phyloP scores from a whole-genome alignment of 2,797 vertebrate species.

The Myotis daubentonii region DNA sequence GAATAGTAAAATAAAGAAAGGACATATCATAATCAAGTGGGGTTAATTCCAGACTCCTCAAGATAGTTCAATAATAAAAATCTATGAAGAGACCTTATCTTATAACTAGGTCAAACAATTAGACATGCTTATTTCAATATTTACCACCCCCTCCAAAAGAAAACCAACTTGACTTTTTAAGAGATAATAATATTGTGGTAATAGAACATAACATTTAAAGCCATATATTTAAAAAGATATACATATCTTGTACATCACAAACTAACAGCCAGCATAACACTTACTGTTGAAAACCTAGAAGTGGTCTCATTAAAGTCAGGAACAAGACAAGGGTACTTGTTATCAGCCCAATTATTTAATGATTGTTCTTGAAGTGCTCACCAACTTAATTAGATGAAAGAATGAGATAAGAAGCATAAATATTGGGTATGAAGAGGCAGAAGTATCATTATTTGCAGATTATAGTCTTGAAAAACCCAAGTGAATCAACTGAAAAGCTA shows the following conservation, averaged over 20 bases:
- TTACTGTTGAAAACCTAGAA: background rate
- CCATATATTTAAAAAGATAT: background rate
- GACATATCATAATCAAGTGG: background rate
- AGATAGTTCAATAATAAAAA: background rate
- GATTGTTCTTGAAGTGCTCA: conserved; percentile 61
- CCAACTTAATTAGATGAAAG: conserved; percentile 63
- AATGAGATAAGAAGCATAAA: conserved; percentile 63
- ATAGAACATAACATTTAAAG: background rate
- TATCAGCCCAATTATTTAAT: conserved; percentile 66
- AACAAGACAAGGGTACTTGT: conserved; percentile 51
- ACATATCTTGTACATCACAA: background rate
- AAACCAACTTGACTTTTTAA: background rate
- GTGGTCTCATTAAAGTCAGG: conserved; percentile 42
- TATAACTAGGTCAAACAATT: conserved; percentile 11
- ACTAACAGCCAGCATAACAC: background rate
- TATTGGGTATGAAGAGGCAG: conserved; percentile 58
- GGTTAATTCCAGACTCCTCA: background rate
- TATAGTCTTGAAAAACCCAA: conserved; percentile 65
- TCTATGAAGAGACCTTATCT: conserved; percentile 13
- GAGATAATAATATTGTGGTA: conserved; percentile 10
- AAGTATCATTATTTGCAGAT: conserved; percentile 72
- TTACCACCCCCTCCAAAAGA: background rate
- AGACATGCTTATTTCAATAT: background rate
- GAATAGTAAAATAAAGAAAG: background rate
- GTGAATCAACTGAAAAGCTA: conserved; percentile 49